phyloP scores from a whole-genome alignment of 2,888 invertebrate species.

The Caenorhabditis sp. region DNA sequence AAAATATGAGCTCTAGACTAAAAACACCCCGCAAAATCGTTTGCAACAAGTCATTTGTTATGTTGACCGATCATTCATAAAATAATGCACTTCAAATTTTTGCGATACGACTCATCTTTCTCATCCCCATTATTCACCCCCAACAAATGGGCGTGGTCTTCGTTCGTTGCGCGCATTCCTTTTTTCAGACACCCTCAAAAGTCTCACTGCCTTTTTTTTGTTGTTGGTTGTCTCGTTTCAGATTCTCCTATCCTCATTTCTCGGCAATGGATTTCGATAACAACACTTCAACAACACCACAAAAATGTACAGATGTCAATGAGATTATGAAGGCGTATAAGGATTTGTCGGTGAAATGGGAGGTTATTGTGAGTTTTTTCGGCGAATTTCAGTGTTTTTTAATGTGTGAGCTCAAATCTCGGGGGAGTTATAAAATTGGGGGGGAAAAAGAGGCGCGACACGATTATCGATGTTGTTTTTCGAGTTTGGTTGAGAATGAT shows the following conservation, averaged over 20 bases:
- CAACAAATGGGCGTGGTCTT: not conserved
- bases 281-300: not conserved
- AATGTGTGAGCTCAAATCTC: not conserved
- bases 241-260: not conserved
- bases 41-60: too few species aligned
- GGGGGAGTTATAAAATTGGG: not conserved
- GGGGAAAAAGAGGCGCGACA: too few species aligned
- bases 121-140: not conserved
- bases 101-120: not conserved
- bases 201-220: not conserved
- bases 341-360: slow-evolving; percentile 64
- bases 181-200: not conserved
- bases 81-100: not conserved
- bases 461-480: not conserved
- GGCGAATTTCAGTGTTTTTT: not conserved
- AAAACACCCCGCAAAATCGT: too few species aligned
- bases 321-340: slow-evolving; percentile 55
- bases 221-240: too few species aligned
- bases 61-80: not conserved
- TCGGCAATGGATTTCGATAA: not conserved
- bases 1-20: too few species aligned
- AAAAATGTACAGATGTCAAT: slow-evolving; percentile 61
- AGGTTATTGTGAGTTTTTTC: slow-evolving; percentile 52
- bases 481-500: not conserved
- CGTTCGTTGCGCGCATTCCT: too few species aligned